Evolutionary conservation across 2,888 invertebrate genomes (phyloP).

Genomic region (Panopea generosa): DNA sequence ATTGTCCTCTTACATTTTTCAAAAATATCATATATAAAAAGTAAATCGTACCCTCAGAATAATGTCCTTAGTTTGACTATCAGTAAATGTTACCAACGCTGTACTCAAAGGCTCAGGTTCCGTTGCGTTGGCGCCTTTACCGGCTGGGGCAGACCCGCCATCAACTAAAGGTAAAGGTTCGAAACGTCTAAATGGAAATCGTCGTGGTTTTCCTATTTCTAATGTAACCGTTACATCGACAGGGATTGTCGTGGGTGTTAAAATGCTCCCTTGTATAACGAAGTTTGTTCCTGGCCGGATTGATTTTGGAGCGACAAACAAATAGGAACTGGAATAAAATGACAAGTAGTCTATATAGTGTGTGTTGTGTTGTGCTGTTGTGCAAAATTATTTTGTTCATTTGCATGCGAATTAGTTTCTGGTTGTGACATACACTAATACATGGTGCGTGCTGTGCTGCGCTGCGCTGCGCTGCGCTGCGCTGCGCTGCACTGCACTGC

Average conservation of each 20-base stretch:
- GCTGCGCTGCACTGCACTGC: too few relatives aligned
- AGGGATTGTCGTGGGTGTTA: constrained; percentile 49
- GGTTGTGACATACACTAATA: too few relatives aligned
- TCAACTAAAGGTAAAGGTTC: not conserved
- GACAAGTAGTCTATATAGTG: not conserved
- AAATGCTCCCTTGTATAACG: constrained; percentile 57
- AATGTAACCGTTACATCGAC: constrained; percentile 55
- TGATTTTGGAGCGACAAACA: constrained; percentile 63
- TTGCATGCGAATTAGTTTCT: too few relatives aligned
- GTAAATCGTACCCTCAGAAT: not conserved
- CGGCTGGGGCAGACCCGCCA: too few relatives aligned
- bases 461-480: too few relatives aligned
- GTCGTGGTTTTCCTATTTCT: constrained; percentile 4
- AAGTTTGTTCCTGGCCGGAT: constrained; percentile 65
- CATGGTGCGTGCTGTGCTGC: too few relatives aligned
- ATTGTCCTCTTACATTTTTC: too few relatives aligned
- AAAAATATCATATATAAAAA: too few relatives aligned
- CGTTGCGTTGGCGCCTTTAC: not conserved
- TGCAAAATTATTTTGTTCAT: too few relatives aligned
- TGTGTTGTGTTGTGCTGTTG: too few relatives aligned
- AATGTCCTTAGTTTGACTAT: constrained; percentile 13
- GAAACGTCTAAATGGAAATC: not conserved
- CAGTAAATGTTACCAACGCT: constrained; percentile 14
- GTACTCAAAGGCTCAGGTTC: constrained; percentile 28
- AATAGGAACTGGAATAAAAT: constrained; percentile 64